Evolutionary conservation across 2,888 invertebrate genomes (phyloP), one percentile per base, ranked within the genome.

Genomic region (Cyrtodaria siliqua): DNA sequence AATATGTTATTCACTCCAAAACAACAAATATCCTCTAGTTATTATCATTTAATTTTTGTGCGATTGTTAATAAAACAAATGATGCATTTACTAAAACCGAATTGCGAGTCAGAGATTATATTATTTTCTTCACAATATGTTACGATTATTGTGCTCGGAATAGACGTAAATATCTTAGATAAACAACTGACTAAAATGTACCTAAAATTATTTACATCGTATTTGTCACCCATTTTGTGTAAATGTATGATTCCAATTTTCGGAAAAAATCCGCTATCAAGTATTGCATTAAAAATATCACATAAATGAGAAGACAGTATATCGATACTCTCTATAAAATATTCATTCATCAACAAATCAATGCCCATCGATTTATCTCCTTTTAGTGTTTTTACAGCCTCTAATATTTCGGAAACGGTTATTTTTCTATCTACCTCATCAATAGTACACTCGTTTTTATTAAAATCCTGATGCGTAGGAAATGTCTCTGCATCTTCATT

Each of bases 291-390:
- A 56, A 66, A 66, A 6, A 66, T 47, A 49, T 66, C 56, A 56
- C 33, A 47, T 20, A 66, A 14, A 23, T 66, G 56, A 4, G 47
- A 9, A 29, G 24, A 9, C 27, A 47, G 23, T 29, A 50, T 59
- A 59, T 67, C 57, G 1, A 38, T 38, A 40, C 38, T 38, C 12
- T 67, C 59, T 20, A 67, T 57, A 18, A 59, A 50, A 49, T 59
- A 67, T 24, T 67, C 59, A 59, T 67, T 67, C 2, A 66, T 27
- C n/a, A 67, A 38, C 33, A 18, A 42, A 52, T 67, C 67, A 18
- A 18, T 33, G 12, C 50, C 59, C 9, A 8, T 23, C 4, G 59
- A 29, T 50, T 67, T 67, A 3, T 47, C 24, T 27, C 50, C 26
- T 56, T 67, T 67, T 23, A 67, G 26, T 18, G 8, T 16, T 44